A percentile compares a stretch with the other conserved stretches of the same genome.
phyloP scores from a whole-genome alignment of 2,113 vertebrate genomes.

The Python bivittatus region DNA sequence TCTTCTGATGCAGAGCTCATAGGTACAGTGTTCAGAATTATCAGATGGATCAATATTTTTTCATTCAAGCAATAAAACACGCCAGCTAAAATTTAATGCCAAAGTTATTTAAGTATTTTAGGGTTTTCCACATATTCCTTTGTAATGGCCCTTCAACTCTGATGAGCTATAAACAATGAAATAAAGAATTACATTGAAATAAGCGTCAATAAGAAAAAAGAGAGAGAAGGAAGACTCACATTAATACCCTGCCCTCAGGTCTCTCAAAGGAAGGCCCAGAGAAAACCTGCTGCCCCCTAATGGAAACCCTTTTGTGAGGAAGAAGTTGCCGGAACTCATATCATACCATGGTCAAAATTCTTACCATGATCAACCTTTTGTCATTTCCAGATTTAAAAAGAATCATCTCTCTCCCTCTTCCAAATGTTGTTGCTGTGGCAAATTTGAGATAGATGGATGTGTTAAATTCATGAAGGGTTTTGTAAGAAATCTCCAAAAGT shows the following conservation, averaged over 20 bases:
- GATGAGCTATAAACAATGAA: neutral
- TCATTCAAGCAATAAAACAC: neutral
- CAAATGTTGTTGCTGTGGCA: neutral
- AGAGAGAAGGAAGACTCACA: neutral
- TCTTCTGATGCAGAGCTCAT: neutral
- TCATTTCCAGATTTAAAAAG: neutral
- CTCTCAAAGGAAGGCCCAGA: neutral
- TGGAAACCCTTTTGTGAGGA: neutral
- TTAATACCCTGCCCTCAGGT: neutral
- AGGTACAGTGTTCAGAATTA: neutral
- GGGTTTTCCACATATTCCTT: neutral
- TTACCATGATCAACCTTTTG: neutral
- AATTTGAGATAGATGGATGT: constrained; percentile 19
- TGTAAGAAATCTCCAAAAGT: neutral
- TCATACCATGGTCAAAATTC: neutral
- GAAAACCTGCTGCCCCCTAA: neutral
- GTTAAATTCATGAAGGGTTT: neutral
- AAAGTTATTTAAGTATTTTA: neutral
- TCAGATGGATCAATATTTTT: neutral
- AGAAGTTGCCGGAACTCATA: neutral
- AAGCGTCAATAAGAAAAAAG: neutral
- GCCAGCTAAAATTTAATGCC: neutral
- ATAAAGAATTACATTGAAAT: neutral
- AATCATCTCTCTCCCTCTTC: neutral
- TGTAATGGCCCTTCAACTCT: neutral